Conservation (phyloP, 2,797 vertebrate species). For the Aldrovandia affinis region DNA sequence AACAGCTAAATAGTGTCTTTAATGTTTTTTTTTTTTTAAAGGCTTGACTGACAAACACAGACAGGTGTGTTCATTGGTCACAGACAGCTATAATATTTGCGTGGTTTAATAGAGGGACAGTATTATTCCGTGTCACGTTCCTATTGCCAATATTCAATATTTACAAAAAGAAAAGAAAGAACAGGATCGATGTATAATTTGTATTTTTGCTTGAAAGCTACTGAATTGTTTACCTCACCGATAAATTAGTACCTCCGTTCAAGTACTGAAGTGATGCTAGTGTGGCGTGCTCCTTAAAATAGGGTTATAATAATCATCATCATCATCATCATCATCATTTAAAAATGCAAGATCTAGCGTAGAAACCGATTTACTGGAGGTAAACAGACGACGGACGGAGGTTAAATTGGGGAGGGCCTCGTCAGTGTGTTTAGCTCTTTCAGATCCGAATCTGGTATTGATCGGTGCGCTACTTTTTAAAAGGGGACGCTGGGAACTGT, state of each 20-base stretch:
- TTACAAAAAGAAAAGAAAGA: background rate
- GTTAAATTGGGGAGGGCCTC: slow-evolving; percentile 60
- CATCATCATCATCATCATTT: too few relatives aligned
- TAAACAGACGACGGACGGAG: background rate
- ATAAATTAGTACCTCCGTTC: background rate
- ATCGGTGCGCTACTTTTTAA: slow-evolving; percentile 72
- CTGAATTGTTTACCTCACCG: background rate
- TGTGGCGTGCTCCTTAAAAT: background rate
- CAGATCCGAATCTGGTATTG: slow-evolving; percentile 71
- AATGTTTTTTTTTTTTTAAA: background rate
- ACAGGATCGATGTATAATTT: background rate
- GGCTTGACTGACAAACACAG: background rate
- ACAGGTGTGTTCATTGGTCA: background rate
- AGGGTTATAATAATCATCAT: background rate
- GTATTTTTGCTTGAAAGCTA: background rate
- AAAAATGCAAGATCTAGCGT: background rate
- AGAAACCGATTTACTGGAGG: background rate
- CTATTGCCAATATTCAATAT: background rate
- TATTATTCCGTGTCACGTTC: background rate
- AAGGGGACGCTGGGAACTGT: slow-evolving; percentile 75
- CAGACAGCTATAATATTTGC: background rate
- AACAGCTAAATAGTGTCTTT: background rate
- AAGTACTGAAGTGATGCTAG: too few relatives aligned
- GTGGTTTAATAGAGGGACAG: background rate
- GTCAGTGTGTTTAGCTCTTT: slow-evolving; percentile 69